These are phyloP conservation scores for Augochlorella aurata DNA, from an alignment of 2,888 invertebrate genomes.

Conservation along the genomic window DNA sequence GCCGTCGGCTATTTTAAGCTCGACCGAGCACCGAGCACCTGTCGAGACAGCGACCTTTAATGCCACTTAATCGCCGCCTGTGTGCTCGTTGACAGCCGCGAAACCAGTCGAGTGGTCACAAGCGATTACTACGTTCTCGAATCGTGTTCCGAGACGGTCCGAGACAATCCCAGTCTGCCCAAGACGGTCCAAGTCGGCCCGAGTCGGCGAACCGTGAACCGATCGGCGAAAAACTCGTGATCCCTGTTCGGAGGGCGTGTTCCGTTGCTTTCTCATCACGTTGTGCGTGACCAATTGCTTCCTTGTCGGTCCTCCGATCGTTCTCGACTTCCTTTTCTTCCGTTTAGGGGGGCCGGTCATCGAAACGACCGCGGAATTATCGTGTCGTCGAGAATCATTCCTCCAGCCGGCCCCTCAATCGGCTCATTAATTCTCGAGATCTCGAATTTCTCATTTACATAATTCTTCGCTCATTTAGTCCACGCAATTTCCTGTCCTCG, in stretches of 20 bases:
- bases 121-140: background rate
- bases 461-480: too few relatives aligned
- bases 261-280: constrained; percentile 72
- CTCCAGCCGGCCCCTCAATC: background rate
- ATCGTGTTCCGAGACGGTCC: constrained; percentile 9
- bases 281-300: constrained; percentile 75
- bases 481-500: too few relatives aligned
- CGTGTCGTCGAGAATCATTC: constrained; percentile 36
- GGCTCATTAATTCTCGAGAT: background rate
- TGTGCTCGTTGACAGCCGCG: constrained; percentile 41
- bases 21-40: constrained; percentile 36
- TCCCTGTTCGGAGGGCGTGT: constrained; percentile 46
- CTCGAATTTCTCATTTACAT: too few relatives aligned
- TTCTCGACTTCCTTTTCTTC: constrained; percentile 45
- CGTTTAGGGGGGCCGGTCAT: constrained; percentile 13
- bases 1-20: constrained; percentile 19
- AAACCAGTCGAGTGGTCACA: background rate
- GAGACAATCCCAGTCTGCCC: too few relatives aligned
- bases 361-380: constrained; percentile 21
- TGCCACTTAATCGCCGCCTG: constrained; percentile 43
- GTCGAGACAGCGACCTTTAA: constrained; percentile 46
- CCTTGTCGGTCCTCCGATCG: constrained; percentile 50
- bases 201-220: constrained; percentile 55
- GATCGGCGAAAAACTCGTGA: constrained; percentile 50
- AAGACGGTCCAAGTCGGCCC: too few relatives aligned